phyloP scores from a whole-genome alignment of 2,113 vertebrate species.

The Heterochromis multidens region DNA sequence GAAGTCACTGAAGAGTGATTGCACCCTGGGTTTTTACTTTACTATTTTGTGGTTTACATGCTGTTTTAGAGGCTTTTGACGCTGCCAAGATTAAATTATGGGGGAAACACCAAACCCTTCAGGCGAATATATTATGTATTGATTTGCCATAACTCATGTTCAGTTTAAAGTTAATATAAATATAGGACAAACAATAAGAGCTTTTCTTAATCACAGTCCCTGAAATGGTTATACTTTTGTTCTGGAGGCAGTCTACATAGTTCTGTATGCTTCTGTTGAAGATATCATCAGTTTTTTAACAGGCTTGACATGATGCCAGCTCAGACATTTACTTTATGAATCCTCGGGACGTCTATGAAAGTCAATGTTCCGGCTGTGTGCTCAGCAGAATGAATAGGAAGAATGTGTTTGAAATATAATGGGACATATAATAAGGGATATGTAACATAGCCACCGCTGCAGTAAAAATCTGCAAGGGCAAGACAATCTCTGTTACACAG shows the following conservation, averaged over 20 bases:
- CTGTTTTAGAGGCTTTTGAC: constrained; percentile 8
- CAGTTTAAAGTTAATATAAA: neutral
- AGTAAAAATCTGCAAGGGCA: constrained; percentile 25
- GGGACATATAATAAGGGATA: constrained; percentile 35
- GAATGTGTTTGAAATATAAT: constrained; percentile 47
- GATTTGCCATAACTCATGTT: neutral
- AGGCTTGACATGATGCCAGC: constrained; percentile 1
- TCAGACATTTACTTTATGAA: constrained; percentile 28
- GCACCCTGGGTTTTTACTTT: neutral
- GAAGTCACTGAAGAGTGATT: neutral
- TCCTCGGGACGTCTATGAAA: constrained; percentile 26
- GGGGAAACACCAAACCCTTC: neutral
- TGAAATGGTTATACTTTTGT: neutral
- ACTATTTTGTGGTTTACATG: neutral
- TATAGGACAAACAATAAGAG: neutral
- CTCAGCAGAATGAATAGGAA: constrained; percentile 26
- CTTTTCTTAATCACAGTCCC: neutral
- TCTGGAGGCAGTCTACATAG: neutral
- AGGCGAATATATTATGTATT: neutral
- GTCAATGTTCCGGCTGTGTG: constrained; percentile 20
- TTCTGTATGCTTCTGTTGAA: neutral
- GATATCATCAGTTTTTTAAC: constrained; percentile 6
- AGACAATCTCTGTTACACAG: constrained; percentile 23
- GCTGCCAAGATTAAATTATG: constrained; percentile 13
- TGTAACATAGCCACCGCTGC: constrained; percentile 25